Evolutionary conservation across 2,888 invertebrate species (phyloP), one percentile per base, ranked within the genome.

Genomic region (Drosophila mercatorum): DNA sequence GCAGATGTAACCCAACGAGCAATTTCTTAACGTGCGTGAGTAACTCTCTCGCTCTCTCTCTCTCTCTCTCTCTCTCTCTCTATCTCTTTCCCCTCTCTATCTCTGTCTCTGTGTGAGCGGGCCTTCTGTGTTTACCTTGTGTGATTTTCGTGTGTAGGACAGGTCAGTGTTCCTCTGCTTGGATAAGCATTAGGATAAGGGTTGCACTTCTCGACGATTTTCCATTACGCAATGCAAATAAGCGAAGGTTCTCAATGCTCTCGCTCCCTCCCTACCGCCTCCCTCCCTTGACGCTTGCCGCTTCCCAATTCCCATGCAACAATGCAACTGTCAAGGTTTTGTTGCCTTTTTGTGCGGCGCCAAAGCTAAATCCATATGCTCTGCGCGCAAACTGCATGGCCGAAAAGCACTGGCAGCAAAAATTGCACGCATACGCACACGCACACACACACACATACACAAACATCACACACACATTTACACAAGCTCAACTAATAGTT

Each of bases 321-420:
- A 89, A 89, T 89, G 89, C 89, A 85, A 75, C 89, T 89, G 84
- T 89, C 89, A 85, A 89, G 89, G 86, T 82, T 84, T 75, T 61
- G 62, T 26, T 46, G 58, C 34, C 67, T 66, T 75, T 61, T 75
- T 62, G 51, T 40, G 52, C 53, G 38, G 34, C 6, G 36, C 41
- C 68, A 68, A 46, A 34, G 44, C 62, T 28, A 52, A 49, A 51
- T 38, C 34, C 55, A 14, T n/a, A 3, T 28, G 11, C 62, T 34
- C 47, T 28, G 40, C 56, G 49, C 11, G 31, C 34, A 57, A 22
- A 22, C 8, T 53, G 55, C 77, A 65, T 72, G 65, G 65, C 73
- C 81, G 53, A 75, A 67, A 68, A 61, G 65, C 63, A 59, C 46
- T 44, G 46, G 26, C 66, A 66, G 53, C 63, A 53, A 71, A 68